Percentiles rank a stretch among this genome's conserved stretches.
Conservation (phyloP, 2,797 vertebrate species). For the Halcyon leucocephala region DNA sequence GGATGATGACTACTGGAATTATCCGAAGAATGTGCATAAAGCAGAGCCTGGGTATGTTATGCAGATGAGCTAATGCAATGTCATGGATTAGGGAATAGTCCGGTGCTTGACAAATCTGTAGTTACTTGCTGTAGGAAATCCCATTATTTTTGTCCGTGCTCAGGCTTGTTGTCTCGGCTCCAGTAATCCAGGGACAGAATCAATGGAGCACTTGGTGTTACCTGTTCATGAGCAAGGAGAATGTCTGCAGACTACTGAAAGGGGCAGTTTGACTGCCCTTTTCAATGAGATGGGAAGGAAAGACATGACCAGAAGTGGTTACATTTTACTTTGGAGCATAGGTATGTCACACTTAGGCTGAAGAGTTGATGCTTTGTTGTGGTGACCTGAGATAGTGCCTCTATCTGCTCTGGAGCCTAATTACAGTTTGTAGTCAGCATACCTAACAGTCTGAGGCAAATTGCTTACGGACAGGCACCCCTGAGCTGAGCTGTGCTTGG, state of each 20-base stretch:
- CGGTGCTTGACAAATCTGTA: background rate
- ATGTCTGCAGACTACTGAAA: background rate
- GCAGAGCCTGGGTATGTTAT: background rate
- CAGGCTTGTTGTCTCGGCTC: background rate
- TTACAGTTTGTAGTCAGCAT: background rate
- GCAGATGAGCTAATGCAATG: constrained; percentile 1
- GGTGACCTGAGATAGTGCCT: background rate
- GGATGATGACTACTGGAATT: background rate
- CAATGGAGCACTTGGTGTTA: background rate
- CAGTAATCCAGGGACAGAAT: background rate
- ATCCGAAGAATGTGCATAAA: background rate
- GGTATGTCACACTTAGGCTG: background rate
- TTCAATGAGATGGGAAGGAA: background rate
- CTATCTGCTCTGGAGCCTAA: background rate
- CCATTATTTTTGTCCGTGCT: background rate
- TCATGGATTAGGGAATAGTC: background rate
- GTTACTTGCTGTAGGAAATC: constrained; percentile 29
- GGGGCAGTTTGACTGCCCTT: background rate
- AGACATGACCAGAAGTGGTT: background rate
- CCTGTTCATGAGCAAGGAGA: background rate
- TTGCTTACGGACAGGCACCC: background rate
- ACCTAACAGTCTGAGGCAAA: background rate
- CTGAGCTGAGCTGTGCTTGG: background rate
- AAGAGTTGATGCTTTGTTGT: background rate
- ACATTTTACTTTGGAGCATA: background rate